These are phyloP conservation scores for Orthosia gracilis DNA, from an alignment of 2,888 invertebrate species.

Conservation along the genomic window DNA sequence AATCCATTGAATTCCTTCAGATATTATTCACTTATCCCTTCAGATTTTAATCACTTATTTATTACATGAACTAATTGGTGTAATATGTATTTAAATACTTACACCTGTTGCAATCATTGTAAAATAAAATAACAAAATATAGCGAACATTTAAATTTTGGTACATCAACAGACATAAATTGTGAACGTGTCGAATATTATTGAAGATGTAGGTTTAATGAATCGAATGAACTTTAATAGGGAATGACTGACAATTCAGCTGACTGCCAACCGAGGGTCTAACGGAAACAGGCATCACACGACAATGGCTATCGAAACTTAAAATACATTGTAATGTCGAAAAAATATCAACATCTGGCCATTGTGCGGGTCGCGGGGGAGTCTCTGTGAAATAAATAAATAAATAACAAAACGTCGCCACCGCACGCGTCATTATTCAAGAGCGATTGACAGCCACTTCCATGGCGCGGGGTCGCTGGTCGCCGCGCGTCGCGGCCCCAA, in stretches of 20 bases:
- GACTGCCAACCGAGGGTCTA: constrained; percentile 70
- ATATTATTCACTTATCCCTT: too few relatives aligned
- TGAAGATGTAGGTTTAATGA: constrained; percentile 45
- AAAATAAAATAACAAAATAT: constrained; percentile 3
- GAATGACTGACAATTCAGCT: constrained; percentile 65
- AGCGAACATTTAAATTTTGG: background rate
- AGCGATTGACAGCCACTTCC: constrained; percentile 90
- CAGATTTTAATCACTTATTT: background rate
- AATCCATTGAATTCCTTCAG: background rate
- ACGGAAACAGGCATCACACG: constrained; percentile 83
- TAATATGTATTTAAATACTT: background rate
- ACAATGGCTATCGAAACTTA: constrained; percentile 83
- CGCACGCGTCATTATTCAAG: constrained; percentile 90
- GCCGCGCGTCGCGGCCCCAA: constrained; percentile 78
- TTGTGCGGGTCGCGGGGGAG: constrained; percentile 87
- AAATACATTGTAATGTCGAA: constrained; percentile 88
- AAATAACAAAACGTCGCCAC: constrained; percentile 88
- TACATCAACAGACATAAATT: background rate
- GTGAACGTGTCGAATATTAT: background rate
- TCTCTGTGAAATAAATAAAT: constrained; percentile 84
- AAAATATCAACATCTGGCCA: constrained; percentile 90
- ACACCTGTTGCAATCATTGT: constrained; percentile 21
- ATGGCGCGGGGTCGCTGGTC: constrained; percentile 68
- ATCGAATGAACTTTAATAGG: constrained; percentile 58
- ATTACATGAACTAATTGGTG: background rate